These are phyloP conservation scores for Holacanthella duospinosa DNA, from an alignment of 2,888 invertebrate genomes.

Conservation along the genomic window DNA sequence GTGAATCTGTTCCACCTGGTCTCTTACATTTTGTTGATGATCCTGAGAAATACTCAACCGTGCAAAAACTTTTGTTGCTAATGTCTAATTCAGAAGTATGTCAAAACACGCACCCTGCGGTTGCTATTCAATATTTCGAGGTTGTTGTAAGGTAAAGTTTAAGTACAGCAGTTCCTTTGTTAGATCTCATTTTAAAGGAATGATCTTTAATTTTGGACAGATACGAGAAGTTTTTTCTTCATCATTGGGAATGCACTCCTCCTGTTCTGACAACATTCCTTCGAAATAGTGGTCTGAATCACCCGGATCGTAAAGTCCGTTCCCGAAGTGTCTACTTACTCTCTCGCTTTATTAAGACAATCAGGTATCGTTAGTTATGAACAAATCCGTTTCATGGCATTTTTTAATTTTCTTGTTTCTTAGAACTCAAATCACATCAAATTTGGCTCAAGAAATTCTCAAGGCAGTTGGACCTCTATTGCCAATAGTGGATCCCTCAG, in stretches of 20 bases:
- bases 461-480: slow-evolving; percentile 46
- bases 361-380: slow-evolving; percentile 43
- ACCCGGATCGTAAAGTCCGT: slow-evolving; percentile 44
- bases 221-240: slow-evolving; percentile 48
- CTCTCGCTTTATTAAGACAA: slow-evolving; percentile 47
- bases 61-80: slow-evolving; percentile 44
- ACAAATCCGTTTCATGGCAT: no score
- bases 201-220: slow-evolving; percentile 39
- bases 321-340: slow-evolving; percentile 49
- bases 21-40: slow-evolving; percentile 21
- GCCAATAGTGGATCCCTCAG: slow-evolving; percentile 42
- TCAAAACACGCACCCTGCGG: slow-evolving; percentile 43
- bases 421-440: slow-evolving; percentile 26
- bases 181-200: no score
- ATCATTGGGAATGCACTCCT: slow-evolving; percentile 44
- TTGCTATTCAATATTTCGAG: slow-evolving; percentile 47
- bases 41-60: slow-evolving; percentile 24
- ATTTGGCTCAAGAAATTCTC: slow-evolving; percentile 44
- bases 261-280: slow-evolving; percentile 46
- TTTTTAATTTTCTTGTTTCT: neutral
- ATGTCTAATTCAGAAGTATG: slow-evolving; percentile 45
- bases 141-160: slow-evolving; percentile 36
- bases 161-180: neutral
- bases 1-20: slow-evolving; percentile 39
- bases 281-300: slow-evolving; percentile 46